Percentiles rank a stretch among this genome's conserved stretches.
phyloP scores from a whole-genome alignment of 2,888 invertebrate species.

The Alloplasta piceator region DNA sequence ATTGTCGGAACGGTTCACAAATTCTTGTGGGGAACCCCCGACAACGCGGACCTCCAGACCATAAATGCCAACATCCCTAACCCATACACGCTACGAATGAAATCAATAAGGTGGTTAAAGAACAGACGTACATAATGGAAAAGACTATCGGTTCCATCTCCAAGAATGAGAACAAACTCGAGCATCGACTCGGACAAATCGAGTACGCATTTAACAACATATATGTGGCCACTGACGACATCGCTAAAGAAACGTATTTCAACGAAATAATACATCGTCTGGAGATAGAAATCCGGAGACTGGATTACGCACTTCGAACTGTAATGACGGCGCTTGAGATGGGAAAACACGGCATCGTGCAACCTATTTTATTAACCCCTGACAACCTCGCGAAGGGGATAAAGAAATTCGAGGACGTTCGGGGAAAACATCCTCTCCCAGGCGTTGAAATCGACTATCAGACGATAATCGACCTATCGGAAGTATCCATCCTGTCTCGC shows the following conservation, averaged over 20 bases:
- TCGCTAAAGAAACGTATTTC: background rate
- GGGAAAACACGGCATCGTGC: conserved; percentile 20
- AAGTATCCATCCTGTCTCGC: conserved; percentile 13
- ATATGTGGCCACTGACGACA: background rate
- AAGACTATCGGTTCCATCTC: conserved; percentile 14
- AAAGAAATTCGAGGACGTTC: background rate
- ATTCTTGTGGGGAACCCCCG: conserved; percentile 25
- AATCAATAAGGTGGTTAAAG: conserved; percentile 4
- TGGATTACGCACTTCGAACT: conserved; percentile 21
- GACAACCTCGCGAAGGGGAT: background rate
- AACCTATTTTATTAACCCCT: conserved; percentile 16
- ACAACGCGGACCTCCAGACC: conserved; percentile 20
- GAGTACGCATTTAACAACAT: conserved; percentile 1
- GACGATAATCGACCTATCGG: conserved; percentile 17
- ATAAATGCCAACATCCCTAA: conserved; percentile 10
- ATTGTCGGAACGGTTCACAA: conserved; percentile 18
- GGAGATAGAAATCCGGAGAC: conserved; percentile 4
- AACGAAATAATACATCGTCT: conserved; percentile 14
- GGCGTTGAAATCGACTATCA: background rate
- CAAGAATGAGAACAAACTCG: conserved; percentile 22
- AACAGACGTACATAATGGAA: conserved; percentile 17
- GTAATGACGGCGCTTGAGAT: conserved; percentile 24
- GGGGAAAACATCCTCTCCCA: conserved; percentile 5
- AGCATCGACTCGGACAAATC: background rate
- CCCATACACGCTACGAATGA: conserved; percentile 12